Base-by-base conservation (phyloP, 2,797 vertebrate genomes). In the Triplophysa bombifrons region DNA sequence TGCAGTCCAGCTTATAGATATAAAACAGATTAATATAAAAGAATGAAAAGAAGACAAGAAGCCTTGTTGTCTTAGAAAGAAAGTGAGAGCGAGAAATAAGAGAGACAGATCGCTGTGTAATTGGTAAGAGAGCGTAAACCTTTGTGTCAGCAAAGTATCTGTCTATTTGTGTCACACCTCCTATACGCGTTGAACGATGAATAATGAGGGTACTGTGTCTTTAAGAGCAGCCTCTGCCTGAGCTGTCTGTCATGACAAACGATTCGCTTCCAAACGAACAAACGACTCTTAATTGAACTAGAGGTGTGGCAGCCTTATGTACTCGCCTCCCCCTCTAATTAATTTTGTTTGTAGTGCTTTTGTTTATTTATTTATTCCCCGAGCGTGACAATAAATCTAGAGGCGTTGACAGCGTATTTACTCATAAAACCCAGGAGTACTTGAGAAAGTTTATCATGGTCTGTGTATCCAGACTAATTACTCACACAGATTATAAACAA, bases 141-240 rank as follows among this genome's bases (percentile, higher is more conserved):
- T 22, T 60, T 2, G 13, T 30, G 25, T 30, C 41, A 38, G 22
- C 64, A 58, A 38, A 56, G 16, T 41, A 65, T 65, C 13, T 3
- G 53, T 60, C 64, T 76, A 58, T 60, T 58, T 75, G 74, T 80
- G 77, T 46, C 72, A 72, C 34, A n/a, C 10, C 4, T 17, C 12
- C 30, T 65, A 41, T 38, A 58, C 16, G 2, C 58, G 34, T 41
- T 53, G 48, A 80, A 46, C 69, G 67, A 80, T 50, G 81, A 85
- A 71, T 55, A 51, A 66, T 63, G 58, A 53, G 74, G 83, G 71
- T 72, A 86, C 86, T 86, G 84, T 87, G 67, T 76, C 83, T 81
- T 63, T 69, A 86, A 86, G 88, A 85, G 70, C 38, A 46, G 88
- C 90, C 88, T 91, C 88, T 90, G 89, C 78, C 76, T 55, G 12